Evolutionary conservation across 1,140 invertebrate species (phyloP), one percentile per base, ranked within the genome.

Genomic region (Helicoverpa armigera): DNA sequence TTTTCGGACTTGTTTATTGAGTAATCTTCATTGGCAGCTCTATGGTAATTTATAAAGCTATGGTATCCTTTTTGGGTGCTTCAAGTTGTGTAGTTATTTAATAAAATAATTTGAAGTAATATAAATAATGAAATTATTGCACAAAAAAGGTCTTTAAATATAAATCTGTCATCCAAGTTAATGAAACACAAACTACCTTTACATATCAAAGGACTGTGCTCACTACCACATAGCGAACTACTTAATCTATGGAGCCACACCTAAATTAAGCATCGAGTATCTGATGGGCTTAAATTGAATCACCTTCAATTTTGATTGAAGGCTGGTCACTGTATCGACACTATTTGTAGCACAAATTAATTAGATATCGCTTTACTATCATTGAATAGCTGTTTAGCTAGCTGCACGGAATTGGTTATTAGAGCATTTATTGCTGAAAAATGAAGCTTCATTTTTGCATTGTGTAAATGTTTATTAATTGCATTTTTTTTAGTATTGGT

Each of bases 211-310:
- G 0, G 35, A 43, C 35, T 43, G 35, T 43, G 0, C 35, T 61
- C 35, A 63, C 13, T 51, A 2, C 16, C 7, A n/a, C 13, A 13
- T 29, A 53, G 23, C 31, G 14, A 65, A 50, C 50, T 54, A 18
- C 29, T 63, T 74, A 43, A 73, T 77, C 69, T 63, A 29, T 76
- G 74, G 31, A 35, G 18, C 60, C 58, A n/a, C 74, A 53, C 35
- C 48, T n/a, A 87, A 91, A 85, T 86, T 85, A 90, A 86, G 83
- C 83, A 87, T 82, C 82, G 79, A 88, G 80, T 85, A 90, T 90
- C 88, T 88, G 85, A 89, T 91, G 86, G 88, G 88, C 84, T 88
- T 86, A 90, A 90, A 91, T 91, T 88, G 84, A 88, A 90, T 92
- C 83, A 90, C 86, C 86, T 89, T 88, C 81, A 78, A 88, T 82